These are phyloP conservation scores for Pantelozetes paolii DNA, from an alignment of 2,888 invertebrate genomes.

Conservation along the genomic window DNA sequence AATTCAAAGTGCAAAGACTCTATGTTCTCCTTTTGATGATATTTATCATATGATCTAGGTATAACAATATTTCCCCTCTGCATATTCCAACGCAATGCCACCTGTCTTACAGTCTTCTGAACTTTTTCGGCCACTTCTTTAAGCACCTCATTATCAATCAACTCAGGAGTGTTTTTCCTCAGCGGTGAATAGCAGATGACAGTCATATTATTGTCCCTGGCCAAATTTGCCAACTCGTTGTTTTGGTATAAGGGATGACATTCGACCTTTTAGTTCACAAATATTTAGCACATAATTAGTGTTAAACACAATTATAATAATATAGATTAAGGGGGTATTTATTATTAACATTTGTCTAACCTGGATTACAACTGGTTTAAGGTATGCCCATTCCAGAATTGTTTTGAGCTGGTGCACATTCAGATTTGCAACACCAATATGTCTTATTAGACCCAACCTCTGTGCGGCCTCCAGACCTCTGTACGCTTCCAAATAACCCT, in stretches of 20 bases:
- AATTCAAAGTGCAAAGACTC: background rate
- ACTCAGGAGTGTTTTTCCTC: slow-evolving; percentile 42
- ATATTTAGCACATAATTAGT: background rate
- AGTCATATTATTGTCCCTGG: background rate
- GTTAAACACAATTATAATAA: background rate
- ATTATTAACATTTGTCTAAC: background rate
- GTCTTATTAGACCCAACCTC: background rate
- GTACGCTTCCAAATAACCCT: background rate
- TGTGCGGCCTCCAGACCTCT: background rate
- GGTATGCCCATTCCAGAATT: background rate
- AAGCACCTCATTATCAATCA: slow-evolving; percentile 66
- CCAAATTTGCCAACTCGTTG: background rate
- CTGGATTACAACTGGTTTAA: background rate
- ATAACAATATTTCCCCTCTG: slow-evolving; percentile 8
- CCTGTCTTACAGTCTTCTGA: slow-evolving; percentile 64
- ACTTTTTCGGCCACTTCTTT: slow-evolving; percentile 63
- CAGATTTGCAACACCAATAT: background rate
- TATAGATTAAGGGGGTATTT: background rate
- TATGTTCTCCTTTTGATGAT: background rate
- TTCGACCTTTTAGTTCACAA: background rate
- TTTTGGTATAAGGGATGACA: background rate
- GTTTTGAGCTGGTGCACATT: background rate
- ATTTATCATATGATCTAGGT: background rate
- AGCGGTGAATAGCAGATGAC: background rate
- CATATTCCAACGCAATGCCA: slow-evolving; percentile 59